These are phyloP conservation scores for Sisor rabdophorus DNA, from an alignment of 2,113 vertebrate species.

Conservation along the genomic window DNA sequence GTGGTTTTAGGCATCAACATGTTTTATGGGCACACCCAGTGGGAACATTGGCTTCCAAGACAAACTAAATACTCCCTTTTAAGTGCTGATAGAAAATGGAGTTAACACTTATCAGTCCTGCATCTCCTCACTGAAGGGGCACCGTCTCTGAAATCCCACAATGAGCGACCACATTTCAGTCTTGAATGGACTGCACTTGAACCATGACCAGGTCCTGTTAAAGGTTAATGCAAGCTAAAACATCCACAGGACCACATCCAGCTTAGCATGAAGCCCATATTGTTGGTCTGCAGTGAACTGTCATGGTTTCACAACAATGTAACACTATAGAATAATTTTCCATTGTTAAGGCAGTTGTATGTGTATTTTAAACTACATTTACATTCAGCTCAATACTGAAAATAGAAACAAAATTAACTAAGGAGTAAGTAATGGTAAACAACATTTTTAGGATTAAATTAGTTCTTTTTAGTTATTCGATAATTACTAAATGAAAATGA, in stretches of 20 bases:
- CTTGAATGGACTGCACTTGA: slow-evolving; percentile 27
- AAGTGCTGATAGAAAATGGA: slow-evolving; percentile 32
- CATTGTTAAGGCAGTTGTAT: too few relatives aligned
- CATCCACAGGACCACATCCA: slow-evolving; percentile 26
- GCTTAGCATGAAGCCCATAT: background rate
- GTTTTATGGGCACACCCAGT: slow-evolving; percentile 19
- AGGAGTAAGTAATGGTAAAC: too few relatives aligned
- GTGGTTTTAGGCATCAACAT: slow-evolving; percentile 8
- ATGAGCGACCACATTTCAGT: slow-evolving; percentile 11
- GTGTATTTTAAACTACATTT: too few relatives aligned
- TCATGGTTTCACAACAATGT: background rate
- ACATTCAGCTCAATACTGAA: too few relatives aligned
- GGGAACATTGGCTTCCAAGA: slow-evolving; percentile 10
- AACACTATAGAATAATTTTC: background rate
- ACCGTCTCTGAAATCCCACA: slow-evolving; percentile 20
- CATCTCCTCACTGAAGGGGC: slow-evolving; percentile 23
- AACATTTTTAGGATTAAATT: too few relatives aligned
- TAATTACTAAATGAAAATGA: too few relatives aligned
- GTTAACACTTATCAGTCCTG: slow-evolving; percentile 31
- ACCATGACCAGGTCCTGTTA: slow-evolving; percentile 36
- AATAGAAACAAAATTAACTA: too few relatives aligned
- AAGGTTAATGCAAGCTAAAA: slow-evolving; percentile 38
- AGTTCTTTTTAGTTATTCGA: too few relatives aligned
- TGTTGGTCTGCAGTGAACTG: background rate
- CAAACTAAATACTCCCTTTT: slow-evolving; percentile 23